These are phyloP conservation scores for Chaenogobius annularis DNA, from an alignment of 2,113 vertebrate genomes.

Conservation along the genomic window DNA sequence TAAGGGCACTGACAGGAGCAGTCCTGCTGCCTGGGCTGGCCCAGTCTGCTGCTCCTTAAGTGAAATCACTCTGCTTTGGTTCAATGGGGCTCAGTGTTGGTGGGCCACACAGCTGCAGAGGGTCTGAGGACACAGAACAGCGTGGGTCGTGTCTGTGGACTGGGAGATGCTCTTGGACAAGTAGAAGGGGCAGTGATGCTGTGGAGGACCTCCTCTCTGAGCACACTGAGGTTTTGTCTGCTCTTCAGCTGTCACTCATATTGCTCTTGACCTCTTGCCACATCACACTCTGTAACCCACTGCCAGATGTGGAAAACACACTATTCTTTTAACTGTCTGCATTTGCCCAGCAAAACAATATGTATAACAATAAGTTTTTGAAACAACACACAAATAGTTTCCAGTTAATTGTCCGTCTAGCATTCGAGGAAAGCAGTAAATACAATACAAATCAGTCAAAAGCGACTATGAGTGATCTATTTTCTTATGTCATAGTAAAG, in stretches of 20 bases:
- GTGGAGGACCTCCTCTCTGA: conserved; percentile 29
- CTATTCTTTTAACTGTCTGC: no score
- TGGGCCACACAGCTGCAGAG: conserved; percentile 11
- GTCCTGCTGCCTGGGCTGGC: conserved; percentile 28
- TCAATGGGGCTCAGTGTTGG: conserved; percentile 47
- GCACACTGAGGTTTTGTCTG: conserved; percentile 42
- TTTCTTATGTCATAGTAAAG: no score
- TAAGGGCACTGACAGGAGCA: conserved; percentile 25
- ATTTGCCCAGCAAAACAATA: no score
- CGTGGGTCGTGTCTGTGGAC: conserved; percentile 13
- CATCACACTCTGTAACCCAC: conserved; percentile 30
- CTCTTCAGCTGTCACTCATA: conserved; percentile 26
- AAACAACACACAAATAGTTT: no score
- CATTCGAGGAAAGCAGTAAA: no score
- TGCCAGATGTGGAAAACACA: conserved; percentile 20
- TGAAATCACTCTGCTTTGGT: conserved; percentile 17
- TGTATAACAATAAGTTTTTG: no score
- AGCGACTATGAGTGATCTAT: no score
- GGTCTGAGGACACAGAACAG: conserved; percentile 27
- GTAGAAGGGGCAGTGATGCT: conserved; percentile 26
- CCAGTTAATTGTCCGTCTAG: no score
- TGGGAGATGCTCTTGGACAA: conserved; percentile 21
- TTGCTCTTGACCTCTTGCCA: conserved; percentile 36
- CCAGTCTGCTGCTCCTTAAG: conserved; percentile 23
- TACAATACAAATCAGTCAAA: no score